A percentile compares a stretch with the other conserved stretches of the same genome.
Evolutionary conservation across 2,888 invertebrate species (phyloP).

Genomic region (Carcina quercana): DNA sequence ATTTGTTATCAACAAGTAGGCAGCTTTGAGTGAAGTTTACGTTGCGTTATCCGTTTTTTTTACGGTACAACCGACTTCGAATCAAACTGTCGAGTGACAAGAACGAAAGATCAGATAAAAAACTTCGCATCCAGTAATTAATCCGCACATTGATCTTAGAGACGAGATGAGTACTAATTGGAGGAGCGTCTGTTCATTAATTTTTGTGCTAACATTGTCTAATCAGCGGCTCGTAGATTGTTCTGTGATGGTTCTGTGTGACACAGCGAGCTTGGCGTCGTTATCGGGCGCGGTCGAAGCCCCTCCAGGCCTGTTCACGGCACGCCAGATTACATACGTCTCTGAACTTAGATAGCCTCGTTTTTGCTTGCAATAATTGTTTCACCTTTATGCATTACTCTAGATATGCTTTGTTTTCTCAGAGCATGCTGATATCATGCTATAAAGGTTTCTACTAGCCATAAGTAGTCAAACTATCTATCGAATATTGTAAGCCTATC

Average conservation of each 20-base stretch:
- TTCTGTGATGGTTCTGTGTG: conserved; percentile 11
- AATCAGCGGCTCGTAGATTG: conserved; percentile 27
- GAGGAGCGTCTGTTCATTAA: conserved; percentile 18
- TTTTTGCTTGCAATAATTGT: conserved; percentile 30
- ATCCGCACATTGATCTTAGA: not conserved
- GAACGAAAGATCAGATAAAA: too few relatives aligned
- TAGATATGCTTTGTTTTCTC: not conserved
- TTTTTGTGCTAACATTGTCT: conserved; percentile 27
- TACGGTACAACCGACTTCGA: too few relatives aligned
- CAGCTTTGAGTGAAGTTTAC: too few relatives aligned
- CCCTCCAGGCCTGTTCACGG: conserved; percentile 39
- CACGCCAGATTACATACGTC: conserved; percentile 44
- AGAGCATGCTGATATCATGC: not conserved
- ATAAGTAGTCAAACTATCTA: not conserved
- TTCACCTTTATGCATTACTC: conserved; percentile 27
- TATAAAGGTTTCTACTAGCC: not conserved
- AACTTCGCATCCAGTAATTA: too few relatives aligned
- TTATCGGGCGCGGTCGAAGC: conserved; percentile 61
- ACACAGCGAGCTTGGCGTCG: conserved; percentile 23
- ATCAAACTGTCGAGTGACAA: too few relatives aligned
- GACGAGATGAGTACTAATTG: not conserved
- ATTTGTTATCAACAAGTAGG: conserved; percentile 7
- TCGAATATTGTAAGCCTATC: not conserved
- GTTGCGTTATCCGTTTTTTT: too few relatives aligned
- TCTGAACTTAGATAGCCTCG: conserved; percentile 55